A percentile compares a stretch with the other conserved stretches of the same genome.
These are phyloP conservation scores for Ptychadena robeensis DNA, from an alignment of 2,797 vertebrate genomes.

Conservation along the genomic window DNA sequence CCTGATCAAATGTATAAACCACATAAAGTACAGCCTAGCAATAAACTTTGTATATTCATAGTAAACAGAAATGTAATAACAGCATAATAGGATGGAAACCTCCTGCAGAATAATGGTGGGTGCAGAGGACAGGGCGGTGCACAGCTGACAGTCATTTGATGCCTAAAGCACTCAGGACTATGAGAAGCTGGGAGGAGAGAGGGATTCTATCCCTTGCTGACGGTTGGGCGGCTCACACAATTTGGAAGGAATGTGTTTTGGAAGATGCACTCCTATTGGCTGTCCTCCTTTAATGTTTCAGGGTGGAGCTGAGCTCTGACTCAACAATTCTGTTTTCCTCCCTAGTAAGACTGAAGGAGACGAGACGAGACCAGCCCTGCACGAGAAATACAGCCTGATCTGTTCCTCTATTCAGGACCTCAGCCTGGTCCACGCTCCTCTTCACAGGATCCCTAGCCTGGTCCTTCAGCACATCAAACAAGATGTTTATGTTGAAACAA, in stretches of 20 bases:
- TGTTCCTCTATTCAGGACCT: background rate
- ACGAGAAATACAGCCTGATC: background rate
- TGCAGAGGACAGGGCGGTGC: too few species aligned
- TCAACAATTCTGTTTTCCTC: slow-evolving; percentile 53
- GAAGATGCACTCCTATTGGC: slow-evolving; percentile 15
- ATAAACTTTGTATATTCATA: too few species aligned
- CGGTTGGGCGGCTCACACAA: background rate
- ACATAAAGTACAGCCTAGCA: too few species aligned
- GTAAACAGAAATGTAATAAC: too few species aligned
- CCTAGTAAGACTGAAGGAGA: background rate
- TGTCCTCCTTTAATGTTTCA: background rate
- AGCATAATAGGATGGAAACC: too few species aligned
- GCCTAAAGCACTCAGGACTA: background rate
- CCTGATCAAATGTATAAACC: too few species aligned
- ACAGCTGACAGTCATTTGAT: too few species aligned
- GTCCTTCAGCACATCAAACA: background rate
- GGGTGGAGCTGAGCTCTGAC: slow-evolving; percentile 49
- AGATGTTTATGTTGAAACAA: slow-evolving; percentile 38
- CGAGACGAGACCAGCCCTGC: background rate
- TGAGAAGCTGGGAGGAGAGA: background rate
- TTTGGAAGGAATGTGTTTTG: slow-evolving; percentile 47
- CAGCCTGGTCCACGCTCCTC: background rate
- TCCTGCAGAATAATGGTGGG: too few species aligned
- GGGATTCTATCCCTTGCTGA: too few species aligned
- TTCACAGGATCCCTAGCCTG: background rate